These are phyloP conservation scores for Bombus polaris DNA, from an alignment of 1,140 invertebrate species.

Conservation along the genomic window DNA sequence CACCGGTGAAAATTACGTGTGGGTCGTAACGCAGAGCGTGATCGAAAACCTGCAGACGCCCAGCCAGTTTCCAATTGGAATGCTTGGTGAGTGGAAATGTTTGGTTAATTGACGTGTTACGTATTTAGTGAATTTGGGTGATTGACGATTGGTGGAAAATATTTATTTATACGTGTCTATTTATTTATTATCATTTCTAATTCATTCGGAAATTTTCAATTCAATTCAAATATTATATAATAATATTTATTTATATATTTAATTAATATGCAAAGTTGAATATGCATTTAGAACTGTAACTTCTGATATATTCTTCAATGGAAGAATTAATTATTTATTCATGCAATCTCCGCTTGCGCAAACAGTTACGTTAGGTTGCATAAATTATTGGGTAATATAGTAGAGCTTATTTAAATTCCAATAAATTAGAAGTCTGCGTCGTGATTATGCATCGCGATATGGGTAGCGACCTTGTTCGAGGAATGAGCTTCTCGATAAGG, in stretches of 20 bases:
- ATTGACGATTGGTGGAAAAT: not conserved
- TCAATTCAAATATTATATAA: too few relatives aligned
- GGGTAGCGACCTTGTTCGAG: not conserved
- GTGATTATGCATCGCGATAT: too few relatives aligned
- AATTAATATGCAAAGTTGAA: too few relatives aligned
- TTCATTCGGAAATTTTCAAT: not conserved
- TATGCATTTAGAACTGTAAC: too few relatives aligned
- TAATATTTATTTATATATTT: too few relatives aligned
- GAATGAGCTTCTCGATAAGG: not conserved
- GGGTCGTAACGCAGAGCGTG: constrained; percentile 98
- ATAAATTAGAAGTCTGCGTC: too few relatives aligned
- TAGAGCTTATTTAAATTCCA: too few relatives aligned
- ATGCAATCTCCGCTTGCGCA: too few relatives aligned
- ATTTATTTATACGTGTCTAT: too few relatives aligned
- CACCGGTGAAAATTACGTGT: constrained; percentile 97
- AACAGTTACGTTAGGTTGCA: not conserved
- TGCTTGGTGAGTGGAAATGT: constrained; percentile 89
- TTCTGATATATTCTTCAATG: not conserved
- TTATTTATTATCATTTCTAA: too few relatives aligned
- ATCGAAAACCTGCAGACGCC: constrained; percentile 91
- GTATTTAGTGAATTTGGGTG: not conserved
- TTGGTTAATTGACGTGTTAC: too few relatives aligned
- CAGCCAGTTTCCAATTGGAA: constrained; percentile 94
- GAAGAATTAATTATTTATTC: too few relatives aligned
- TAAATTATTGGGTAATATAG: not conserved